Evolutionary conservation across 1,140 invertebrate species (phyloP), one percentile per base, ranked within the genome.

Genomic region (Rhynchophorus ferrugineus): DNA sequence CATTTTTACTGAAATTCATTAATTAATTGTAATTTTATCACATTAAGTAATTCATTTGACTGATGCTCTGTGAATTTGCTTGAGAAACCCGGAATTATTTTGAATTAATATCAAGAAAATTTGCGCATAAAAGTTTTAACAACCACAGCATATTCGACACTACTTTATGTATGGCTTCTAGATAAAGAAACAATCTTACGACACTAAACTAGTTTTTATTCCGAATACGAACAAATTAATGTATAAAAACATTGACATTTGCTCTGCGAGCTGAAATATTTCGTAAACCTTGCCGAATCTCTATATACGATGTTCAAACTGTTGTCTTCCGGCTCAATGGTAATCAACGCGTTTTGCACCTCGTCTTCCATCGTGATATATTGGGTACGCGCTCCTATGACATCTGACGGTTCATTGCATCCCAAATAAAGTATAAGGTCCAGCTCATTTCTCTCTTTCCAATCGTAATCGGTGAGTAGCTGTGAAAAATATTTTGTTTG

Each of bases 241-340:
- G 59, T 56, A 57, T 67, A 69, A 60, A 66, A 69, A n/a, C 47
- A 49, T 51, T 58, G 29, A 44, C 63, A 63, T 35, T 50, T 58
- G 50, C 65, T 69, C 41, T 63, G 61, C 44, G 66, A 67, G 57
- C 66, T 68, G 44, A 66, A 61, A 53, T 67, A 62, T 49, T 63
- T 63, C 2, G 64, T 68, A 54, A 66, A 65, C 39, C 79, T 75
- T 22, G 77, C 76, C 18, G 78, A 78, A 53, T 77, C 79, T 51
- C 78, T 80, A 65, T 82, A 85, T 18, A 85, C 78, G n/a, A 86
- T 70, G 63, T 75, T 81, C 5, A 86, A 66, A 44, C 77, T 73
- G 71, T 86, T 86, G 64, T 80, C 73, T 24, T 72, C 66, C 2
- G 76, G 71, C 55, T 69, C 75, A 54, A 81, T 67, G 2, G 74